Evolutionary conservation across 2,113 vertebrate species (phyloP), one percentile per base, ranked within the genome.

Genomic region (Gobio gobio): DNA sequence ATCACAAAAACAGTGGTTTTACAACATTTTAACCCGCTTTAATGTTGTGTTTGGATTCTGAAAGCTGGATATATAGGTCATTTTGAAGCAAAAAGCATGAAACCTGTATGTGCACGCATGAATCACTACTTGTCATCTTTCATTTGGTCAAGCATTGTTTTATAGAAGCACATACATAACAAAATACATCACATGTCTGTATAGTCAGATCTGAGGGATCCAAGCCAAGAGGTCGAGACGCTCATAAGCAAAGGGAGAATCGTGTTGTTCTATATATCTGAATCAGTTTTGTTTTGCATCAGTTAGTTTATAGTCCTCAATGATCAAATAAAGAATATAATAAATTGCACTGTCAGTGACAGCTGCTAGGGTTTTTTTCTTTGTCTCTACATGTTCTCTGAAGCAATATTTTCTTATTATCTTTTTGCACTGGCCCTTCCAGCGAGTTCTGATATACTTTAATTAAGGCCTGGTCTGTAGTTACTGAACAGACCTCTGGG

Each of bases 391-490:
- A 49, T 86, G 76, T 61, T 59, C 80, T 74, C 78, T 40, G 66
- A 76, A 72, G 51, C 49, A 12, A 18, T 78, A 40, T 80, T 59
- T 49, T 73, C 64, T 29, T 68, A 63, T 33, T 14, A 22, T 80
- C 29, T 61, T 40, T 26, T 54, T 80, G 16, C 58, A 45, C 61
- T 26, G 58, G 43, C 40, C 85, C 85, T 73, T 78, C 82, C 26
- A 26, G 82, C 56, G 6, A 78, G n/a, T 88, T 86, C 51, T 83
- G 61, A 76, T 20, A 66, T 74, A 74, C 22, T 64, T 85, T 85
- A 87, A 87, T 89, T 84, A 89, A 83, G 33, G 85, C 68, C 45
- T 80, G 70, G 10, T 63, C 73, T 63, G 22, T 54, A 47, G 72
- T 78, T 82, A 72, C 29, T 29, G 40, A 82, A 72, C 82, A 80